Evolutionary conservation across 2,113 vertebrate genomes (phyloP), one percentile per base, ranked within the genome.

Genomic region (Psammodynastes pulverulentus): DNA sequence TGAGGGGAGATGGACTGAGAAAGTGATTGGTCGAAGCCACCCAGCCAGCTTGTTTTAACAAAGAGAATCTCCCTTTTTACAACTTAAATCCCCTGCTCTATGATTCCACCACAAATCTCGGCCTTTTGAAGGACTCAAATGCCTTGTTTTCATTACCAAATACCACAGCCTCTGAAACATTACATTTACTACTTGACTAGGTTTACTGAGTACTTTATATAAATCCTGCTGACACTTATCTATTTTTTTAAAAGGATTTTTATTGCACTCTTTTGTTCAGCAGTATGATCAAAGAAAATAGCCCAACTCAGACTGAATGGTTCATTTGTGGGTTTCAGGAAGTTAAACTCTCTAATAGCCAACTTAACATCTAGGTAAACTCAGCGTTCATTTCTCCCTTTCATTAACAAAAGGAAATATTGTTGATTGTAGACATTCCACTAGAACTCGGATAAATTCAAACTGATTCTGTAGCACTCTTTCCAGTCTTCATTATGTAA

Each of bases 111-210:
- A 79, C 34, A 45, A 93, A 23, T 29, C 48, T 9, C n/a, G 88
- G 43, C n/a, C 56, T 3, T 53, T 15, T 53, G n/a, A 54, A 21
- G 56, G 89, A 46, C 54, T 12, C 4, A 21, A 29, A 92, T 29
- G 62, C 62, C 93, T 46, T 29, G 88, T 29, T 88, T 91, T 93
- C 79, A 72, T 15, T 29, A 62, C 43, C 67, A 93, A 93, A 88
- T 49, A 92, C 90, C 0, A 0, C 34, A 45, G 58, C 72, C 34
- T 52, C 19, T 92, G 79, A 19, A 39, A 0, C 94, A 85, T 26
- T 89, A 39, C 8, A 94, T 10, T 84, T 88, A 94, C 39, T 9
- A 29, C 29, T 29, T 92, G 90, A 89, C 62, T 95, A 89, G 91
- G 8, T 2, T 9, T 86, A 93, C 84, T 86, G 49, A 88, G 43